A percentile compares a stretch with the other conserved stretches of the same genome.
Evolutionary conservation across 2,797 vertebrate species (phyloP).

Genomic region (Meriones psammophilus): DNA sequence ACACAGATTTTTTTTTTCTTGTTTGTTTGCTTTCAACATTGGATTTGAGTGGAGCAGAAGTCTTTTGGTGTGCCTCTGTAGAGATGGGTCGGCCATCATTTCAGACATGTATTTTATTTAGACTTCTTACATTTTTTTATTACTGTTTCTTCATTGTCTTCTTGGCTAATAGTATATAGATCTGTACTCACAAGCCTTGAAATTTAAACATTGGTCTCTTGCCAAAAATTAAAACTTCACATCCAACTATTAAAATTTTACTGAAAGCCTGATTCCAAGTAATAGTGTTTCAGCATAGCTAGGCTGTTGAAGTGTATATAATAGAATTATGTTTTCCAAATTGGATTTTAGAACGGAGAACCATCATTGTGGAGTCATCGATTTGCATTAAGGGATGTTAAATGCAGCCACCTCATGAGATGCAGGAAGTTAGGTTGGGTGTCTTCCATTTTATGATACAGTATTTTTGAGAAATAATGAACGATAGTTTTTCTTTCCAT

Average conservation of each 20-base stretch:
- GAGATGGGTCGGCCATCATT: background rate
- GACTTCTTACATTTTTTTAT: background rate
- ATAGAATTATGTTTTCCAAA: background rate
- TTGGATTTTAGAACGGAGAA: background rate
- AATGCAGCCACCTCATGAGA: background rate
- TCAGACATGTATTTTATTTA: background rate
- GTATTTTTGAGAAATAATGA: background rate
- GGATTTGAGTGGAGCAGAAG: background rate
- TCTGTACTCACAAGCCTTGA: background rate
- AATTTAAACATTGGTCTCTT: background rate
- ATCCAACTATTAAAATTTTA: background rate
- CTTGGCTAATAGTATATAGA: background rate
- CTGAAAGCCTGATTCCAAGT: background rate
- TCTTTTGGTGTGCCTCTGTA: background rate
- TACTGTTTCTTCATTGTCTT: conserved; percentile 15
- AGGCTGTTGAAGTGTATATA: background rate
- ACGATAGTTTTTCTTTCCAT: background rate
- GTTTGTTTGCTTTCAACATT: background rate
- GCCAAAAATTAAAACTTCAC: conserved; percentile 1
- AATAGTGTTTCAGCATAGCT: background rate
- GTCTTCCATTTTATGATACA: background rate
- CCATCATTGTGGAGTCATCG: background rate
- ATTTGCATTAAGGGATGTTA: background rate
- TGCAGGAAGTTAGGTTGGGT: background rate
- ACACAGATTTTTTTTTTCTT: background rate